Evolutionary conservation across 2,888 invertebrate species (phyloP), one percentile per base, ranked within the genome.

Genomic region (Caenorhabditis sp.): DNA sequence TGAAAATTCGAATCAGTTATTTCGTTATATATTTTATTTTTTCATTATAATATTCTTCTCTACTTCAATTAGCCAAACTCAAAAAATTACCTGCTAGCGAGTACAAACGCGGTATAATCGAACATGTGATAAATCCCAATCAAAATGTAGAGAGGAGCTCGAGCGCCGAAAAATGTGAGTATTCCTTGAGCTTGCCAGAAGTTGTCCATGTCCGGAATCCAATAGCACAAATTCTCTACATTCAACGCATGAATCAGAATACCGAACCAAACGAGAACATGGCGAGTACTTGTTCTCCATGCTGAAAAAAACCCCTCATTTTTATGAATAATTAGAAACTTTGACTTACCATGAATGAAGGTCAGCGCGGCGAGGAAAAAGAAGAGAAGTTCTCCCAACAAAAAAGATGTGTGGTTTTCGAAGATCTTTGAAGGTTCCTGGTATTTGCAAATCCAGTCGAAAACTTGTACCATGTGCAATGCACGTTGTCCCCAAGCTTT

Each of bases 181-280:
- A 92, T 92, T 1, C 86, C 86, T 73, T 86, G 69, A 0, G 93
- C 92, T 87, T 93, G 93, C 93, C 93, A 94, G 88, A 93, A 93
- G 87, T 93, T 93, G 89, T 93, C 93, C 71, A 92, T 92, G 73
- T 93, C 92, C 0, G 93, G 93, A 23, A 92, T 84, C 75, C 91
- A 90, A 85, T 93, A 92, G 78, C 92, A 92, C 85, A 93, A 90
- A 80, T 91, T 91, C 88, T 93, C 93, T 31, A 93, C 91, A 0
- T 92, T 90, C 1, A 93, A 80, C 1, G 93, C 93, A 85, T 93
- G 93, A 1, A 93, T 88, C n/a, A 93, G 87, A 0, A 92, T 91
- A 0, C 91, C 92, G 21, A 93, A 82, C 93, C 93, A 93, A 63
- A 93, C 90, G 88, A 92, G 93, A 0, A 92, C 91, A 89, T 92